Evolutionary conservation across 2,888 invertebrate species (phyloP).

Genomic region (Drosophila nr. medialis): DNA sequence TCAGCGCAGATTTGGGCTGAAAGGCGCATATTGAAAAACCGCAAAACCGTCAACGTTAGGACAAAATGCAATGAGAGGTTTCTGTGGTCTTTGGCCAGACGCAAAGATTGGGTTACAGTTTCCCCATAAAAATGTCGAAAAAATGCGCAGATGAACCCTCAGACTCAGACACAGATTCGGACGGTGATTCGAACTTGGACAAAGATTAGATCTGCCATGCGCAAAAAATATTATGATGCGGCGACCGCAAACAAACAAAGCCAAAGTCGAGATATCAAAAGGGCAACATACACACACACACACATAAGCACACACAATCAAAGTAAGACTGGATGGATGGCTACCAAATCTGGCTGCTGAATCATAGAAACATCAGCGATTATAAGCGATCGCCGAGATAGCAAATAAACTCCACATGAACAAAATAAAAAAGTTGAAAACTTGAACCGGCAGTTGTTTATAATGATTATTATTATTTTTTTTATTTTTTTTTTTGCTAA

Average conservation of each 20-base stretch:
- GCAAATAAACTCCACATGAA: constrained; percentile 54
- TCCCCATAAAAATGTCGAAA: constrained; percentile 79
- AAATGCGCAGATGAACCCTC: constrained; percentile 56
- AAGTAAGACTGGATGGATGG: constrained; percentile 67
- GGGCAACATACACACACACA: constrained; percentile 38
- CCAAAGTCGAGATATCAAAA: constrained; percentile 60
- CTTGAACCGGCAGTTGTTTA: constrained; percentile 47
- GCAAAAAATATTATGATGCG: constrained; percentile 78
- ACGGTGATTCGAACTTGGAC: constrained; percentile 48
- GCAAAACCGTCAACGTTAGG: constrained; percentile 74
- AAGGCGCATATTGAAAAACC: constrained; percentile 50
- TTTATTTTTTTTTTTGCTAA: constrained; percentile 46
- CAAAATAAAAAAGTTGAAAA: constrained; percentile 30
- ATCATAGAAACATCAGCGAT: constrained; percentile 77
- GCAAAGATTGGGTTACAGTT: constrained; percentile 73
- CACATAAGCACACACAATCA: constrained; percentile 5
- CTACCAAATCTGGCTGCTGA: constrained; percentile 73
- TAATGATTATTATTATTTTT: constrained; percentile 9
- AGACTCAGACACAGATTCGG: neutral
- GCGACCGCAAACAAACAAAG: constrained; percentile 73
- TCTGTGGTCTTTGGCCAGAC: constrained; percentile 58
- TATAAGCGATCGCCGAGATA: constrained; percentile 70
- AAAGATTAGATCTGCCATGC: constrained; percentile 78
- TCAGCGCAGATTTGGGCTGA: constrained; percentile 63
- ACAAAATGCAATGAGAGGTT: constrained; percentile 75